phyloP scores from a whole-genome alignment of 1,140 invertebrate species.

The Trichonephila clavata region DNA sequence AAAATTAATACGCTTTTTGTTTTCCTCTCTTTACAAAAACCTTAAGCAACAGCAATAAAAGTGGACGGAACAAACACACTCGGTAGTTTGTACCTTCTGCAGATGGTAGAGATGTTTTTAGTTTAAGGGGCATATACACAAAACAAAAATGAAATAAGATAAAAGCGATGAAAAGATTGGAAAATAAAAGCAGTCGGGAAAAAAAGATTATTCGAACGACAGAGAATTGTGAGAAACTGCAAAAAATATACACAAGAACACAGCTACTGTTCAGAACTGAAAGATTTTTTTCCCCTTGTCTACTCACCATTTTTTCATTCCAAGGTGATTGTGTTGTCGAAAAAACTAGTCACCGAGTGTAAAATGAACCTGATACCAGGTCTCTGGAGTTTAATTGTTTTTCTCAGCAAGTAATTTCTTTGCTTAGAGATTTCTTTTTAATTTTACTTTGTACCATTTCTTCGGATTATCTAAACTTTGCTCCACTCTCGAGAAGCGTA shows the following conservation, averaged over 20 bases:
- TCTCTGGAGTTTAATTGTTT: constrained; percentile 72
- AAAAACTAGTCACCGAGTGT: constrained; percentile 68
- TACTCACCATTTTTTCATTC: constrained; percentile 24
- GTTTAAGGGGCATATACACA: constrained; percentile 17
- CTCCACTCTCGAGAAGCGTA: background rate
- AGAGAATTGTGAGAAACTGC: constrained; percentile 6
- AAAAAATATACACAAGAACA: constrained; percentile 32
- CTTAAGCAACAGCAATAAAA: background rate
- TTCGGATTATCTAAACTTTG: constrained; percentile 57
- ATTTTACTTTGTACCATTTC: constrained; percentile 38
- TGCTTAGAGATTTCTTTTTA: constrained; percentile 5
- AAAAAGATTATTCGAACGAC: constrained; percentile 17
- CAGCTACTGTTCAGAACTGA: constrained; percentile 34
- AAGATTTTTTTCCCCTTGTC: constrained; percentile 36
- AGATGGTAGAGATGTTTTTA: constrained; percentile 48
- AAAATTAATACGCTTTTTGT: background rate
- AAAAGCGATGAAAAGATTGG: constrained; percentile 52
- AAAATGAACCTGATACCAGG: constrained; percentile 71
- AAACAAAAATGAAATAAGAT: constrained; percentile 50
- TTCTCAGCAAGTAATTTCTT: constrained; percentile 55
- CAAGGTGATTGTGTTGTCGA: constrained; percentile 68
- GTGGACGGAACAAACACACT: background rate
- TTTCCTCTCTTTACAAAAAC: background rate
- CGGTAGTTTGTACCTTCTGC: background rate
- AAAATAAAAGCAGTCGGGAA: background rate